These are phyloP conservation scores for Sebastes hubbsi DNA, from an alignment of 2,797 vertebrate species.

Conservation along the genomic window DNA sequence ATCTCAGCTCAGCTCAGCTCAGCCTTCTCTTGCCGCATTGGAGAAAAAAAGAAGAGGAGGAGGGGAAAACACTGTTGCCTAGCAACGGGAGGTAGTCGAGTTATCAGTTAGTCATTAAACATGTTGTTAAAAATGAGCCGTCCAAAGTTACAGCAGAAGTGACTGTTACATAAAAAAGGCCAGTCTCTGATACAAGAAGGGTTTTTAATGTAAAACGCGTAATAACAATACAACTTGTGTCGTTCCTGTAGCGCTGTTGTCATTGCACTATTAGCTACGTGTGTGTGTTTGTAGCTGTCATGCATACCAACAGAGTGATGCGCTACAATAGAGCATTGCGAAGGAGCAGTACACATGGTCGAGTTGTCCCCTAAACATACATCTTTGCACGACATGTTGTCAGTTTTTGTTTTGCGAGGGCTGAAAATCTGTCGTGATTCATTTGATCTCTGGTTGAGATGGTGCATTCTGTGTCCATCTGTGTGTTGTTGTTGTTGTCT, in stretches of 20 bases:
- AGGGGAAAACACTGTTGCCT: constrained; percentile 68
- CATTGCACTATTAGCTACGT: constrained; percentile 24
- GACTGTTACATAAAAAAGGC: constrained; percentile 12
- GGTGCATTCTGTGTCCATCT: constrained; percentile 5
- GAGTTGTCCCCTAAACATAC: background rate
- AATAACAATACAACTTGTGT: background rate
- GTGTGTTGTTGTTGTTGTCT: background rate
- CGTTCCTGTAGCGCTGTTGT: background rate
- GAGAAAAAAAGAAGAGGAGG: constrained; percentile 30
- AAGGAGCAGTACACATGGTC: background rate
- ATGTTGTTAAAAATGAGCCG: constrained; percentile 42
- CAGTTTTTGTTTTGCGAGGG: background rate
- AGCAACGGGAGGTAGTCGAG: constrained; percentile 73
- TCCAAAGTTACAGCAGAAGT: constrained; percentile 26
- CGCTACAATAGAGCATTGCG: background rate
- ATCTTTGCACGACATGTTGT: background rate
- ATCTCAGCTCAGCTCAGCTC: constrained; percentile 26
- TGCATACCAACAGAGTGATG: background rate
- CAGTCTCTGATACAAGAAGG: background rate
- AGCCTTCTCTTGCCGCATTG: constrained; percentile 71
- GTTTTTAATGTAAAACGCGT: background rate
- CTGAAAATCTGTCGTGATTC: background rate
- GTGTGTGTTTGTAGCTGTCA: constrained; percentile 20
- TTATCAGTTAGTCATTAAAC: constrained; percentile 66
- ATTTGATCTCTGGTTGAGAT: background rate